Conservation (phyloP, 1,140 invertebrate genomes). For the Zaprionus inermis region DNA sequence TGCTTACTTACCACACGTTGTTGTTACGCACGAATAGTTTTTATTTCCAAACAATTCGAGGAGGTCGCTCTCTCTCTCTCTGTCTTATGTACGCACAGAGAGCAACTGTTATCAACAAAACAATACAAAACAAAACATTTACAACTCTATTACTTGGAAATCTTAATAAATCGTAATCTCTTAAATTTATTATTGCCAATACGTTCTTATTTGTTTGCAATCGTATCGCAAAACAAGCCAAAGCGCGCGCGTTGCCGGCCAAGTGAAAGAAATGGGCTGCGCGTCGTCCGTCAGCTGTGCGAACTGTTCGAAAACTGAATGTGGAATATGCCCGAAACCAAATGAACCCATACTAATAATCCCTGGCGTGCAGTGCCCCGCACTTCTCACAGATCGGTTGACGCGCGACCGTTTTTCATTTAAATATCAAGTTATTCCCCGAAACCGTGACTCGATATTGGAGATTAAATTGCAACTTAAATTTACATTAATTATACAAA, state of each 20-base stretch:
- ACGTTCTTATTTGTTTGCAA: neutral
- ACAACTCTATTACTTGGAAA: neutral
- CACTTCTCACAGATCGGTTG: neutral
- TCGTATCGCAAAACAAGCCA: slow-evolving; percentile 2
- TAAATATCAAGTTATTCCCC: neutral
- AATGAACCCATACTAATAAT: slow-evolving; percentile 14
- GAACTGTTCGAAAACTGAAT: slow-evolving; percentile 60
- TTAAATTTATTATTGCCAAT: slow-evolving; percentile 9
- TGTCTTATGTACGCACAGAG: slow-evolving; percentile 25
- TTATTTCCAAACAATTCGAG: slow-evolving; percentile 8
- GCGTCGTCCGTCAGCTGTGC: slow-evolving; percentile 66
- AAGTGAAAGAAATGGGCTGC: slow-evolving; percentile 16
- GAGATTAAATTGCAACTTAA: neutral
- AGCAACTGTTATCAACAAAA: slow-evolving; percentile 18
- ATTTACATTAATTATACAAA: too few relatives aligned
- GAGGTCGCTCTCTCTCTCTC: neutral
- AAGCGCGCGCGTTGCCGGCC: slow-evolving; percentile 52
- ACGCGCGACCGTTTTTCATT: neutral
- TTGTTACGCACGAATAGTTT: slow-evolving; percentile 44
- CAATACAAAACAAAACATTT: neutral
- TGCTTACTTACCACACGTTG: slow-evolving; percentile 57
- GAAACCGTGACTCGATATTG: neutral
- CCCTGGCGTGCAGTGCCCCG: neutral
- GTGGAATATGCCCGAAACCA: neutral
- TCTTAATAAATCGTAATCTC: neutral